These are phyloP conservation scores for Drosophila ananassae DNA, from an alignment of 1,140 invertebrate species.

Conservation along the genomic window DNA sequence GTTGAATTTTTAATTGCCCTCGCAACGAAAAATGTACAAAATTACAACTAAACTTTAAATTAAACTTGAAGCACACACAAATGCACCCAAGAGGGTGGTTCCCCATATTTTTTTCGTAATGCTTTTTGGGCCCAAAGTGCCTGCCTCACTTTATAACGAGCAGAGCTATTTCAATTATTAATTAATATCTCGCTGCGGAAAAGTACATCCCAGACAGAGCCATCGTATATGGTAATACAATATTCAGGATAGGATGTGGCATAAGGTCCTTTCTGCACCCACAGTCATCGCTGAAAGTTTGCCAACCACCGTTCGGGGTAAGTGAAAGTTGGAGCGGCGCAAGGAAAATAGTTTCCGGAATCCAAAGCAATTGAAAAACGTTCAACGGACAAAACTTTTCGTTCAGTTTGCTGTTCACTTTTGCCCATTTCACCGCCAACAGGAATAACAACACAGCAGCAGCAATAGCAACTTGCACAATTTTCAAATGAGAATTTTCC, in stretches of 20 bases:
- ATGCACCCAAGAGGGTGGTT: constrained; percentile 4
- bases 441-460: constrained; percentile 7
- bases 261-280: not conserved
- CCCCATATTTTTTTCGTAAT: not conserved
- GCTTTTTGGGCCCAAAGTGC: constrained; percentile 30
- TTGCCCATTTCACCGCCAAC: constrained; percentile 17
- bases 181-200: constrained; percentile 69
- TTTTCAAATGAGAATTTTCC: constrained; percentile 2
- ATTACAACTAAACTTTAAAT: constrained; percentile 72
- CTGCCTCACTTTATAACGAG: constrained; percentile 48
- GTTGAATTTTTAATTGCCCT: constrained; percentile 76
- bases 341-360: constrained; percentile 70
- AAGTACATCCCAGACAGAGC: not conserved
- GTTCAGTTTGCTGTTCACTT: constrained; percentile 53
- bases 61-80: constrained; percentile 55
- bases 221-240: too few relatives aligned
- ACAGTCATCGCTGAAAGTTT: constrained; percentile 63
- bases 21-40: constrained; percentile 59
- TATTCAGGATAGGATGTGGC: not conserved
- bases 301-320: constrained; percentile 52
- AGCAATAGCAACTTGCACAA: constrained; percentile 52
- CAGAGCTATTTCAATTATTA: constrained; percentile 73
- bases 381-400: constrained; percentile 56
- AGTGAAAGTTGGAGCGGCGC: constrained; percentile 55
- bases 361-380: constrained; percentile 67